Evolutionary conservation across 2,888 invertebrate species (phyloP).

Genomic region (Sesia bembeciformis): DNA sequence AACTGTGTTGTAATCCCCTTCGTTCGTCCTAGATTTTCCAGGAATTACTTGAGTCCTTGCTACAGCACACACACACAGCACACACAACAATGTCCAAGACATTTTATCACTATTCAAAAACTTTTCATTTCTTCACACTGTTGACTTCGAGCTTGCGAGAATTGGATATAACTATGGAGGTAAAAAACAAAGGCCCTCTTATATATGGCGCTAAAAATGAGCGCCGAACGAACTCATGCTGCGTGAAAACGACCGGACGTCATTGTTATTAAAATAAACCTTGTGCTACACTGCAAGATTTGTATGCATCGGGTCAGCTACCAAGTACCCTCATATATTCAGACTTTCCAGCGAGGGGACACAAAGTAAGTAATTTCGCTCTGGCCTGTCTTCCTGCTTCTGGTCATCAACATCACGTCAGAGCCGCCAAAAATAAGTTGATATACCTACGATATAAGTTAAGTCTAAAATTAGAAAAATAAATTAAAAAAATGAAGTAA

Average conservation of each 20-base stretch:
- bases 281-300: background rate
- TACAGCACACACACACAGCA: slow-evolving; percentile 49
- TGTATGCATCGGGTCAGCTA: too few species aligned
- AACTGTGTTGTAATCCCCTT: slow-evolving; percentile 77
- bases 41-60: slow-evolving; percentile 62
- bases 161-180: slow-evolving; percentile 45
- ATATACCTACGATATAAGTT: too few species aligned
- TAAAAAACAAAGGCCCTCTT: slow-evolving; percentile 60
- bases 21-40: slow-evolving; percentile 62
- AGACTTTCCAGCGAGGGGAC: too few species aligned
- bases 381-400: too few species aligned
- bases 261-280: slow-evolving; percentile 56
- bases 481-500: too few species aligned
- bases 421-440: too few species aligned
- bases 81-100: slow-evolving; percentile 48
- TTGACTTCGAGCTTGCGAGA: slow-evolving; percentile 20
- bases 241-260: slow-evolving; percentile 70
- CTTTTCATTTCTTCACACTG: slow-evolving; percentile 27
- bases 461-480: too few species aligned
- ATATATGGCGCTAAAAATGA: slow-evolving; percentile 66
- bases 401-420: too few species aligned
- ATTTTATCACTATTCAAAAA: slow-evolving; percentile 30
- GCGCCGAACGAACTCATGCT: slow-evolving; percentile 44
- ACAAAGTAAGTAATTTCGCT: too few species aligned
- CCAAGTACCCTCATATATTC: too few species aligned